These are phyloP conservation scores for Antechinus flavipes DNA, from an alignment of 2,113 vertebrate species.

Conservation along the genomic window DNA sequence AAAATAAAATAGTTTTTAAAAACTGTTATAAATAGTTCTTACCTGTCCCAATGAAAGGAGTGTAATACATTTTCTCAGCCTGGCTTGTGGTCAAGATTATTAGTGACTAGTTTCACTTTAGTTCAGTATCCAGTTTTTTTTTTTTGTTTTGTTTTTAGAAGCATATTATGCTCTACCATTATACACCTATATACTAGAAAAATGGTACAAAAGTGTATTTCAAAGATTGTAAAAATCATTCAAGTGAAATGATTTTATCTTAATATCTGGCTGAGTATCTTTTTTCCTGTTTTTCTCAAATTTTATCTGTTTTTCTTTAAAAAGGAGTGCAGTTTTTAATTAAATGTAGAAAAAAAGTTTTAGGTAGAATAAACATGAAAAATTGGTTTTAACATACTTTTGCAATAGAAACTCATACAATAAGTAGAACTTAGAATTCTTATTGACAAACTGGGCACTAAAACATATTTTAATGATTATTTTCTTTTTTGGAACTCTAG, in stretches of 20 bases:
- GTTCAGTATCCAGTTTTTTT: background rate
- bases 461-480: conserved; percentile 28
- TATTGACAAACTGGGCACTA: background rate
- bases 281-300: background rate
- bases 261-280: background rate
- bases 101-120: background rate
- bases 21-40: background rate
- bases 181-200: background rate
- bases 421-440: background rate
- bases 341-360: background rate
- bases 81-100: background rate
- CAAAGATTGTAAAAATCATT: background rate
- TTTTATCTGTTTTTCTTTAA: background rate
- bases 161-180: background rate
- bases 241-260: background rate
- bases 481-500: conserved; percentile 81
- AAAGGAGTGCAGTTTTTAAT: background rate
- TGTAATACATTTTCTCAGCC: background rate
- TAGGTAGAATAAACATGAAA: background rate
- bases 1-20: background rate
- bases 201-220: background rate
- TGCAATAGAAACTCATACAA: background rate
- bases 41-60: background rate
- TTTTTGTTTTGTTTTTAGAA: background rate
- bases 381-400: background rate